Conservation (phyloP, 2,113 vertebrate genomes). For the Cyphomyrus plagiostoma region DNA sequence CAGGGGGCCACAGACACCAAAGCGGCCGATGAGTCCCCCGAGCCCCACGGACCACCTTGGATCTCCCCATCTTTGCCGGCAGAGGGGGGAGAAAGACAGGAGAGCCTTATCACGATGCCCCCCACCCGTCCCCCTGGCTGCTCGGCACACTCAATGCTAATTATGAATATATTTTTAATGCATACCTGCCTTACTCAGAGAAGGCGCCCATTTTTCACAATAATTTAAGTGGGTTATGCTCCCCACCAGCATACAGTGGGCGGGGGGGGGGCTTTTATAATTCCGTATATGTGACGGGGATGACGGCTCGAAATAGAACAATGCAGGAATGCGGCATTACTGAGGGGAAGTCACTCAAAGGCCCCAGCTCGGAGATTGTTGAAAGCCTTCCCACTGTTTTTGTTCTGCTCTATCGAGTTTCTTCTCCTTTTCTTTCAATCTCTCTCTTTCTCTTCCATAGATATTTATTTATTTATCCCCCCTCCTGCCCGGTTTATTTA, state of each 20-base stretch:
- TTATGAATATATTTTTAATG: constrained; percentile 16
- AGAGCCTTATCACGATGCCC: background rate
- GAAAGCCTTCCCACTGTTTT: constrained; percentile 60
- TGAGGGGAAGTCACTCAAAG: constrained; percentile 61
- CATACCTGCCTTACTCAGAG: constrained; percentile 37
- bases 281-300: constrained; percentile 62
- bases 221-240: constrained; percentile 58
- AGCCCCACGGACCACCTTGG: background rate
- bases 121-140: background rate
- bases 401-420: constrained; percentile 50
- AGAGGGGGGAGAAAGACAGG: background rate
- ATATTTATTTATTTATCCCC: constrained; percentile 27
- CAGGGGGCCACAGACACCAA: background rate
- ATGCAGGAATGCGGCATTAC: constrained; percentile 61
- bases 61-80: background rate
- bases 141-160: background rate
- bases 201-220: constrained; percentile 52
- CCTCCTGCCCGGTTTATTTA: background rate
- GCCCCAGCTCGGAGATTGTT: constrained; percentile 63
- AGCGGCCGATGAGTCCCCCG: background rate
- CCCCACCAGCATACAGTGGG: constrained; percentile 36
- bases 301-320: constrained; percentile 66
- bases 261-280: constrained; percentile 51
- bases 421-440: constrained; percentile 48
- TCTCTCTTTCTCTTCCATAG: constrained; percentile 27